phyloP scores from a whole-genome alignment of 2,888 invertebrate species.

The Acronicta leporina region DNA sequence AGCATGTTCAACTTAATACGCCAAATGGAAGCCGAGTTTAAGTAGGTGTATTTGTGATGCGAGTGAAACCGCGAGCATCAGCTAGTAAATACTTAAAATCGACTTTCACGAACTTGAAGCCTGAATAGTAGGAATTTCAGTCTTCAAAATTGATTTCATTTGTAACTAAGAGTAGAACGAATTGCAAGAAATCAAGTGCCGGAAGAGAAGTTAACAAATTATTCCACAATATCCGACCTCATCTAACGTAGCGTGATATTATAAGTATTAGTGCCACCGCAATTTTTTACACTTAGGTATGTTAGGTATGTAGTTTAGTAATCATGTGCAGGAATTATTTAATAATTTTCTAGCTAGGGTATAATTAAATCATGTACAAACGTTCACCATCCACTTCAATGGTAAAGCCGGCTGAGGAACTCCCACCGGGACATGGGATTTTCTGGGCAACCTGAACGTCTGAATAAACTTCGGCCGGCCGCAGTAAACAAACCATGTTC shows the following conservation, averaged over 20 bases:
- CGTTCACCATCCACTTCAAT: too few species aligned
- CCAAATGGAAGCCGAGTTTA: too few species aligned
- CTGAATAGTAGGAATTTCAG: too few species aligned
- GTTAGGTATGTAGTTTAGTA: background rate
- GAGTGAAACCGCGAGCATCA: too few species aligned
- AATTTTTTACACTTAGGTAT: background rate
- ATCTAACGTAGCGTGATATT: slow-evolving; percentile 9
- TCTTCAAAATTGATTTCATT: background rate
- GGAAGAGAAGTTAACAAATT: slow-evolving; percentile 28
- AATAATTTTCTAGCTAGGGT: slow-evolving; percentile 2
- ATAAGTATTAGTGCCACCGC: slow-evolving; percentile 1
- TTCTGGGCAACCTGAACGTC: too few species aligned
- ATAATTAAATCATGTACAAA: slow-evolving; percentile 5
- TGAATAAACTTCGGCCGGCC: too few species aligned
- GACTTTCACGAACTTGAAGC: background rate
- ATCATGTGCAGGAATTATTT: background rate
- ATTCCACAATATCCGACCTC: slow-evolving; percentile 12
- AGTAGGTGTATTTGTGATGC: too few species aligned
- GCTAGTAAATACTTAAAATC: background rate
- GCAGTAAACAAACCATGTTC: too few species aligned
- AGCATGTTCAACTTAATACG: too few species aligned
- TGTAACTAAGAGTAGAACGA: background rate
- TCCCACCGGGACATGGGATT: too few species aligned
- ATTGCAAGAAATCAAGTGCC: slow-evolving; percentile 13
- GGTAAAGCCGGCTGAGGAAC: too few species aligned